Percentiles rank a stretch among this genome's conserved stretches.
Conservation (phyloP, 2,113 vertebrate genomes). For the Megatriorchis doriae region DNA sequence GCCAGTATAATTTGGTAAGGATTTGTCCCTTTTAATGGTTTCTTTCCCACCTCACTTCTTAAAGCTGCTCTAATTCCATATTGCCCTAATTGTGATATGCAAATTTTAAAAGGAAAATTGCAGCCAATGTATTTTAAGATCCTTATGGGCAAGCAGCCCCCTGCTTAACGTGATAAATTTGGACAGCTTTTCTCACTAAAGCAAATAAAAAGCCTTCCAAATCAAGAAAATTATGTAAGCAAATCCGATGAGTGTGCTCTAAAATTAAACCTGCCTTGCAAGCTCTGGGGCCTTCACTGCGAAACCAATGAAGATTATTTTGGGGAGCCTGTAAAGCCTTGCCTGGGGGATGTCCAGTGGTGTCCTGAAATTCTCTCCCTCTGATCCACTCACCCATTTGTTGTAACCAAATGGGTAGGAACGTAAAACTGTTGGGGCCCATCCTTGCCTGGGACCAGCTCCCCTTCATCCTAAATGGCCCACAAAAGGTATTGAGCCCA, state of each 20-base stretch:
- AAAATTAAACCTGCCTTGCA: constrained; percentile 25
- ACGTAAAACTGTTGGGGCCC: background rate
- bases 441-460: background rate
- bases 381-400: background rate
- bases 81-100: constrained; percentile 43
- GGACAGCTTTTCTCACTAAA: constrained; percentile 39
- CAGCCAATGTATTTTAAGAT: constrained; percentile 23
- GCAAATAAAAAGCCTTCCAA: constrained; percentile 49
- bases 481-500: fast-evolving
- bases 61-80: constrained; percentile 54
- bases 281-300: background rate
- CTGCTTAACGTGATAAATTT: constrained; percentile 43
- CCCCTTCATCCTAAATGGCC: background rate
- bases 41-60: background rate
- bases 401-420: background rate
- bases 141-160: constrained; percentile 12
- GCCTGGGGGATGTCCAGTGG: too few species aligned
- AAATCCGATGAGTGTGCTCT: constrained; percentile 43
- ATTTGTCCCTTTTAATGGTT: constrained; percentile 48
- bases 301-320: background rate
- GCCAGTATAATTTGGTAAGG: background rate
- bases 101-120: background rate
- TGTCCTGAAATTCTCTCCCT: background rate
- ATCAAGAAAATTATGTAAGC: constrained; percentile 60
- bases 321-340: background rate